Base-by-base conservation (phyloP, 2,797 vertebrate species). In the Diglossa cyanea region DNA sequence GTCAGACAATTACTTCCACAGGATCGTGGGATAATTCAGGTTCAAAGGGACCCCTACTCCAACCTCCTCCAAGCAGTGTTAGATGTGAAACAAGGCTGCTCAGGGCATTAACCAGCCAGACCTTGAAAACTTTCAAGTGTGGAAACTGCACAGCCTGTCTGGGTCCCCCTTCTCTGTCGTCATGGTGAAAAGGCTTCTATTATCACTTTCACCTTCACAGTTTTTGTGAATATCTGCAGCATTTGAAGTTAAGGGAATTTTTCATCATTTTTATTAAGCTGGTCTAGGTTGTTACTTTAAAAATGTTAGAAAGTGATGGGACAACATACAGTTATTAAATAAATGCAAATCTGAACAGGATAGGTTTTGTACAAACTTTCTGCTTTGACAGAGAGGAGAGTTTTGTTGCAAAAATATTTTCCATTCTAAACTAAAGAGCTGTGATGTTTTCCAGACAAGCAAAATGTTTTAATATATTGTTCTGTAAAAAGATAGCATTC, bases 21-120 rank as follows among this genome's bases (percentile, higher is more conserved):
- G 70, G 70, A 77, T 78, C 21, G 5, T 94, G 92, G 82, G 86
- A 90, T 93, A 88, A 86, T 51, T 78, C 70, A 19, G 35, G 77
- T 90, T 95, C 86, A 90, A 94, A 95, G 88, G 39, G 65, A 88
- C 70, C 51, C 68, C 48, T 79, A 33, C 24, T 58, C 85, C 63
- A 84, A 7, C 45, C 39, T 94, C 21, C 16, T 55, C 8, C 54
- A 71, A 78, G 88, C 66, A 72, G 39, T 6, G 12, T 35, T 39
- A 47, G 70, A 42, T 58, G 62, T 68, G 66, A 94, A 77, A 37
- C 19, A 33, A 75, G 58, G 47, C 58, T 58, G 50, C 35, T 82
- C 39, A 26, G 51, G 47, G 63, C 16, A 17, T 88, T 65, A 74
- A 57, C 30, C 42, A 61, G 21, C 23, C 65, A 60, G 76, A 53